A percentile compares a stretch with the other conserved stretches of the same genome.
These are phyloP conservation scores for Conistra vaccinii DNA, from an alignment of 2,888 invertebrate genomes.

Conservation along the genomic window DNA sequence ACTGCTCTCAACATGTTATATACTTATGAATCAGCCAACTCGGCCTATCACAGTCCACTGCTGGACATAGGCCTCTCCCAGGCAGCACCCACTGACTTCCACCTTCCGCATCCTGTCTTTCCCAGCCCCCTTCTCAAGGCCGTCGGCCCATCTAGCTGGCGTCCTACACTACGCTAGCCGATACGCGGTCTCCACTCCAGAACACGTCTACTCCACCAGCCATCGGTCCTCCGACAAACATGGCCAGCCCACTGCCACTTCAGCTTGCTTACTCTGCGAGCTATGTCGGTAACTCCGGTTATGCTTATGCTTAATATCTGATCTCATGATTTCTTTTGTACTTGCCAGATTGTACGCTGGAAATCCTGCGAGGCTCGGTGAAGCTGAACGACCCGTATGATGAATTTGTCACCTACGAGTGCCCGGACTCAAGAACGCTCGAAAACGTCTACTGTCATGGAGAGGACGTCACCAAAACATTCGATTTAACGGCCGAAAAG, in stretches of 20 bases:
- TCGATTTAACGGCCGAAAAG: too few species aligned
- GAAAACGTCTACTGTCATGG: slow-evolving; percentile 30
- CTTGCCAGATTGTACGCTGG: not conserved
- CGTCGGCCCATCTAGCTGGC: not conserved
- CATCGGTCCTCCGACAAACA: not conserved
- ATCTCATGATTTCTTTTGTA: not conserved
- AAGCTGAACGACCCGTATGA: too few species aligned
- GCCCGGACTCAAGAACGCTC: too few species aligned
- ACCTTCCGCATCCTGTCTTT: not conserved
- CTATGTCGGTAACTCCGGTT: not conserved
- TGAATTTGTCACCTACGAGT: too few species aligned
- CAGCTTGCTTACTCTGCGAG: not conserved
- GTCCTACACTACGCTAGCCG: too few species aligned
- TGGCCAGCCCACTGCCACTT: not conserved
- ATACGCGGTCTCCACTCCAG: not conserved
- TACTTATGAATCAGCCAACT: not conserved
- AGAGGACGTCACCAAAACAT: not conserved
- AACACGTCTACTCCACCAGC: not conserved
- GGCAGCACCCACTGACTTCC: too few species aligned
- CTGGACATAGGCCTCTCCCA: too few species aligned
- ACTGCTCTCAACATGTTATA: not conserved
- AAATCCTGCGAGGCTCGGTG: slow-evolving; percentile 6
- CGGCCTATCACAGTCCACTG: too few species aligned
- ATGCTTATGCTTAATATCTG: not conserved
- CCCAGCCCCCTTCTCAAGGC: not conserved